Base-by-base conservation (phyloP, 2,113 vertebrate genomes). In the Cairina moschata region DNA sequence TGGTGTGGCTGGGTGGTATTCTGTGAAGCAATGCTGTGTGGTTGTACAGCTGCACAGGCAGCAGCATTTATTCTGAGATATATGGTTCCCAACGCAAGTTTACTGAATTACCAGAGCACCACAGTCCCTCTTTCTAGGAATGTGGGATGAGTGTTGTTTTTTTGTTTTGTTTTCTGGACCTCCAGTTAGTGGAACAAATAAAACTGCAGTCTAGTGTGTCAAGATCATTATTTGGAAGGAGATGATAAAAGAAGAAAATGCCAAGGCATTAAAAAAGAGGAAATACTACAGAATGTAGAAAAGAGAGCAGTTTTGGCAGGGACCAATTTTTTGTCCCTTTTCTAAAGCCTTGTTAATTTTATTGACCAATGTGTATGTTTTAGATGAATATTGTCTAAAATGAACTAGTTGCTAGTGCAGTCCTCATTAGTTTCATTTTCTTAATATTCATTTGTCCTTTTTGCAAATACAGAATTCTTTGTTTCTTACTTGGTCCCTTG, bases 21-120 rank as follows among this genome's bases (percentile, higher is more conserved):
- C 48, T 0, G 0, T 46, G 48, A 26, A 32, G 66, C 29, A 56
- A 20, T 0, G 1, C 14, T 7, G 8, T 23, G 2, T 0, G 22
- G 44, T 8, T 1, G 0, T 23, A 6, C 5, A 23, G 23, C 48
- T 60, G 38, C 5, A 2, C 34, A 32, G 59, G 11, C 25, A 56
- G 22, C 2, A 20, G 22, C 9, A 16, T 84, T 86, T n/a, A 10
- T 20, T 17, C 15, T 29, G 31, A 46, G 22, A 69, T 40, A 32
- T 20, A 29, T 15, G 3, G 5, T 34, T 89, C 6, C 16, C 2
- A 3, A 28, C 40, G 21, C 18, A 23, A 1, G 2, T 16, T 14
- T 4, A 15, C 12, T 65, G 58, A 17, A 25, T 34, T 87, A 12
- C 28, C 50, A 10, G 12, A 58, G 65, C 31, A 44, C 6, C 9